Evolutionary conservation across 2,797 vertebrate species (phyloP).

Genomic region (Moxostoma hubbsi): DNA sequence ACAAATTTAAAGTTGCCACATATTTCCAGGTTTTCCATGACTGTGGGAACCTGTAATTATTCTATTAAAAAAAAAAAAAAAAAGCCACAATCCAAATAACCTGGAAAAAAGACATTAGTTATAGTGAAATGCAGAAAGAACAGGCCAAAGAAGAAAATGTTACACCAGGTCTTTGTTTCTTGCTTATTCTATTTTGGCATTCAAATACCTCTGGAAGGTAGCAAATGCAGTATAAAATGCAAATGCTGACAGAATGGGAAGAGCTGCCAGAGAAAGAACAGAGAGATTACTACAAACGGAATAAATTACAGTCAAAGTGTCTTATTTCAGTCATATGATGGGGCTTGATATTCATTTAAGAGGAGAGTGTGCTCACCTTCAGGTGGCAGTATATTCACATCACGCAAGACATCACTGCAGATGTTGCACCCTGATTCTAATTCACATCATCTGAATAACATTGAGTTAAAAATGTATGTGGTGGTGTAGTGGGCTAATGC

Average conservation of each 20-base stretch:
- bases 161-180: background rate
- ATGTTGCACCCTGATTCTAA: background rate
- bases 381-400: background rate
- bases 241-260: background rate
- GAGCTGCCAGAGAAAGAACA: conserved; percentile 3
- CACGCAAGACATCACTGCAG: background rate
- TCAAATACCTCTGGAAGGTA: conserved; percentile 21
- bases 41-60: no score
- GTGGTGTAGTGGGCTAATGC: no score
- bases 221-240: conserved; percentile 1
- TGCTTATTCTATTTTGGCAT: background rate
- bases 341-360: background rate
- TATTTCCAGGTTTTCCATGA: no score
- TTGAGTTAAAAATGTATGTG: background rate
- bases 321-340: conserved; percentile 17
- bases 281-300: conserved; percentile 24
- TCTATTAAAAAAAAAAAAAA: no score
- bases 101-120: no score
- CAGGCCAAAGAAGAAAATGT: background rate
- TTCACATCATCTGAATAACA: background rate
- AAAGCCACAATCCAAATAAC: no score
- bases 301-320: conserved; percentile 32
- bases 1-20: no score
- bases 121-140: background rate
- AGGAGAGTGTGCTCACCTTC: background rate